phyloP scores from a whole-genome alignment of 2,113 vertebrate genomes.

The Cyanoramphus novaezelandiae region DNA sequence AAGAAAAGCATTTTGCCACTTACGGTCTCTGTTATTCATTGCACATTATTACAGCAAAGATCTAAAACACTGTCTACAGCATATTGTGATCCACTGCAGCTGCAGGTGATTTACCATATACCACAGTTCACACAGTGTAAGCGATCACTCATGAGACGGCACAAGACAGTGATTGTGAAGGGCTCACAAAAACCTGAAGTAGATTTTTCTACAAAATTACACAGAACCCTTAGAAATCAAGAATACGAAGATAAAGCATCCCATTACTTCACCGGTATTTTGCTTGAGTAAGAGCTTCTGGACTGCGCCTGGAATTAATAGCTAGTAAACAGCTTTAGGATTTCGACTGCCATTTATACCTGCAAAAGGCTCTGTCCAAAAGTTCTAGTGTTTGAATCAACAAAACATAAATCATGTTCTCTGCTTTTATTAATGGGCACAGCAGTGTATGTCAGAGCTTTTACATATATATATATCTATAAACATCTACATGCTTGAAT shows the following conservation, averaged over 20 bases:
- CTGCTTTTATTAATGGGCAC: neutral
- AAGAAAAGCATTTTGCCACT: constrained; percentile 51
- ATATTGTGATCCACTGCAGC: neutral
- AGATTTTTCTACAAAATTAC: neutral
- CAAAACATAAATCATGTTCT: neutral
- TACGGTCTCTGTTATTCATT: constrained; percentile 20
- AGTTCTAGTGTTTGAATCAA: neutral
- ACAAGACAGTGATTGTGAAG: neutral
- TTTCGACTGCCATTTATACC: neutral
- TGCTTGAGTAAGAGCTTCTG: neutral
- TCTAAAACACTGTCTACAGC: neutral
- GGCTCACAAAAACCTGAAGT: neutral
- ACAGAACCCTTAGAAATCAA: neutral
- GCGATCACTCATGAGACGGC: neutral
- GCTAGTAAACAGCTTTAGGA: neutral
- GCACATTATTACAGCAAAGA: constrained; percentile 6
- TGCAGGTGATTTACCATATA: neutral
- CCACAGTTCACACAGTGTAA: neutral
- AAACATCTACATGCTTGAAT: neutral
- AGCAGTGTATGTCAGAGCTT: neutral
- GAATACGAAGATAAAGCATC: neutral
- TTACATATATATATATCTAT: neutral
- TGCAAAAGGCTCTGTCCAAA: neutral
- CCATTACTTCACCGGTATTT: neutral
- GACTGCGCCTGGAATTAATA: neutral